Evolutionary conservation across 2,113 vertebrate species (phyloP), one percentile per base, ranked within the genome.

Genomic region (Capricornis sumatraensis): DNA sequence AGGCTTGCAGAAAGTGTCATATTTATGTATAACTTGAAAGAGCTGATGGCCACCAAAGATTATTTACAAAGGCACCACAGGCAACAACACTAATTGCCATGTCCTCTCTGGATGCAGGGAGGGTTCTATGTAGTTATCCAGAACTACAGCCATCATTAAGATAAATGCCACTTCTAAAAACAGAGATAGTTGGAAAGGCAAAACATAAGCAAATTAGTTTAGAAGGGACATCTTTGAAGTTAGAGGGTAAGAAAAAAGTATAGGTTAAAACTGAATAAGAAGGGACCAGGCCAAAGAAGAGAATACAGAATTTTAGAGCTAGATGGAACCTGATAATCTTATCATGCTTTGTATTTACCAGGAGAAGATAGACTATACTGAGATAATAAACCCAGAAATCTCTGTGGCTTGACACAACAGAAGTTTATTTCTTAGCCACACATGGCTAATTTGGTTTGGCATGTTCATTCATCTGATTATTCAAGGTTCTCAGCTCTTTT

Each of bases 91-190:
- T 91, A 96, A 97, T 50, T 93, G 89, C 74, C 91, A 86, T 45
- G 82, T 96, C 40, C 40, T 96, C 52, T 95, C 87, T 82, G 89
- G 53, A 82, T 86, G 43, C 86, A 47, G 90, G 47, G 82, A 64
- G 30, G 12, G 16, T 47, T 91, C 76, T 95, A 17, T 74, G 67
- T 91, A 86, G 86, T 94, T 94, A 97, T 40, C 67, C 86, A 96
- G 76, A 82, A 55, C 55, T 55, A 95, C 13, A 95, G 67, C 89
- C 94, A 76, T 98, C 95, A 97, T 97, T 97, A 94, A 98, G 92
- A 94, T 93, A 97, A 96, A 96, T 93, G 86, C 52, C 57, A 89
- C 52, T 98, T 93, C 94, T 97, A 97, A 97, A 98, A 96, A 93
- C 52, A 95, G 93, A 58, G 57, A 40, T 17, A 74, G 50, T 57